These are phyloP conservation scores for Micronisus gabar DNA, from an alignment of 2,113 vertebrate species.

Conservation along the genomic window DNA sequence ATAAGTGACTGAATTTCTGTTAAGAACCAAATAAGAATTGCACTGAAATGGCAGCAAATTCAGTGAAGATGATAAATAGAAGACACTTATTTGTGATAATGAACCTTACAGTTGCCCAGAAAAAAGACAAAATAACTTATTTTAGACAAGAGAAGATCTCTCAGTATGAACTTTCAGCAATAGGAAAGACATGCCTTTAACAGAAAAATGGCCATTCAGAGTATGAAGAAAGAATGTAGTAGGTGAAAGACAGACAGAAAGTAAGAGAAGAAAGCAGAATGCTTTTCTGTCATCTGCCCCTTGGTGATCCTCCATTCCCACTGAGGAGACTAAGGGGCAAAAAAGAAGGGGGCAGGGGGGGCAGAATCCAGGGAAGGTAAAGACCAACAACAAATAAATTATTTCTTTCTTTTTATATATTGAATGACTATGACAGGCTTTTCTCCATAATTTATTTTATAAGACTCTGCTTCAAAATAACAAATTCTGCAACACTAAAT, in stretches of 20 bases:
- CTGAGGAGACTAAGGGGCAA: neutral
- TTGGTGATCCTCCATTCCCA: neutral
- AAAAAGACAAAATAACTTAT: neutral
- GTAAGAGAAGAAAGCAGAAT: neutral
- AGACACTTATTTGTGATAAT: neutral
- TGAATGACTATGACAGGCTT: neutral
- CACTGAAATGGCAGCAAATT: neutral
- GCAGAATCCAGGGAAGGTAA: neutral
- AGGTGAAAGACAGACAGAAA: neutral
- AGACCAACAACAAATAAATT: neutral
- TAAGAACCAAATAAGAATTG: neutral
- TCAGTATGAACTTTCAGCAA: neutral
- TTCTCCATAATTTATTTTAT: neutral
- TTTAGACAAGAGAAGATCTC: neutral
- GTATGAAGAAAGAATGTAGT: neutral
- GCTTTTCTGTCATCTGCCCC: neutral
- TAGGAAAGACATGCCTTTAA: neutral
- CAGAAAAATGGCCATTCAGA: neutral
- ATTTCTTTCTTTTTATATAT: neutral
- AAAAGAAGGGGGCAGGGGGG: accelerated
- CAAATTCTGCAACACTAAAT: neutral
- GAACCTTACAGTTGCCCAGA: neutral
- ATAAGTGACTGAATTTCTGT: neutral
- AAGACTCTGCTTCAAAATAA: neutral
- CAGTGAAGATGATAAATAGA: neutral